Base-by-base conservation (phyloP, 1,140 invertebrate genomes). In the Mactra quadrangularis region DNA sequence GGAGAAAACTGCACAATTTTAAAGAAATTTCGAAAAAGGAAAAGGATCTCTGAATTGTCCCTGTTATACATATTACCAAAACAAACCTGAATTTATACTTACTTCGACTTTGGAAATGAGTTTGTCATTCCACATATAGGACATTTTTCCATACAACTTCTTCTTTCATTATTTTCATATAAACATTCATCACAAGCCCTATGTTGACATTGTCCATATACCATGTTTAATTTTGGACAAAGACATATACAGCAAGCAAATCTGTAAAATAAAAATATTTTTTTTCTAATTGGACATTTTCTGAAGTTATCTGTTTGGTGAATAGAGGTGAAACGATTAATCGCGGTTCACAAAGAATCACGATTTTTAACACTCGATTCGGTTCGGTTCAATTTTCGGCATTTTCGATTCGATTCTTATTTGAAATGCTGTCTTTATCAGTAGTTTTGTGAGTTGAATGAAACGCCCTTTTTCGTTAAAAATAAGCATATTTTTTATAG, bases 181-280 rank as follows among this genome's bases (percentile, higher is more conserved):
- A 88, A 75, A 74, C 87, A 88, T 0, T 86, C 78, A 29, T 60
- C 86, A 84, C 87, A 88, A 22, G 87, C 70, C 38, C 75, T 57
- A 52, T 88, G 87, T 45, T 88, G 87, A 82, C 87, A 88, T n/a
- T 60, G 35, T 11, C 87, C 87, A 79, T 62, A 87, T 25, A 88
- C 86, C 86, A 87, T 88, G 25, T 82, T 29, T 31, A 87, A 35
- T 38, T 72, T 82, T 41, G 87, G 84, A 38, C 82, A 74, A 7
- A 87, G 60, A 55, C 87, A 88, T 29, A 88, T 72, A 52, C 71
- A 64, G 53, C 87, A 88, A 15, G 74, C 85, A 71, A 87, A 88
- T 41, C 87, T 88, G 55, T 22, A 78, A 82, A 29, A 71, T 22
- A n/a, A n/a, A n/a, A n/a, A n/a, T n/a, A n/a, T n/a, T n/a, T n/a